These are phyloP conservation scores for Megaptera novaeangliae DNA, from an alignment of 2,113 vertebrate genomes.

Conservation along the genomic window DNA sequence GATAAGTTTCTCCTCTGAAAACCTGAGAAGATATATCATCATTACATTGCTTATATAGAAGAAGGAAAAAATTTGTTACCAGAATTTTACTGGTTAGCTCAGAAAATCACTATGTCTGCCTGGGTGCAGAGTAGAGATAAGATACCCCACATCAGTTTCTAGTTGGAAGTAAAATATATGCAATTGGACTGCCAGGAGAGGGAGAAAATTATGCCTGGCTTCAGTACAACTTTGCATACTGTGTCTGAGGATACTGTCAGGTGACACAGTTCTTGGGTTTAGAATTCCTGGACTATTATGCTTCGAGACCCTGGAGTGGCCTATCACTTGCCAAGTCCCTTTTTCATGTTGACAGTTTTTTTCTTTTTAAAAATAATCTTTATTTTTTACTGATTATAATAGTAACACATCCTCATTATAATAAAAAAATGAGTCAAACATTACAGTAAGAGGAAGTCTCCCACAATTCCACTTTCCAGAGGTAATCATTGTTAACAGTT, in stretches of 20 bases:
- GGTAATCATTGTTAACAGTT: not conserved
- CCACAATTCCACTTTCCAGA: not conserved
- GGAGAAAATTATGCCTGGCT: not conserved
- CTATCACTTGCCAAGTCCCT: not conserved
- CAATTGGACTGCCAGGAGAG: not conserved
- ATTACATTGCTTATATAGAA: not conserved
- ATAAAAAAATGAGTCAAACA: not conserved
- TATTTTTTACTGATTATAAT: not conserved
- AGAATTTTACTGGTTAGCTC: not conserved
- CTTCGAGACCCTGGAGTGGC: not conserved
- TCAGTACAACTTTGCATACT: not conserved
- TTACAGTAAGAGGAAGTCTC: not conserved
- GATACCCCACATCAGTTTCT: not conserved
- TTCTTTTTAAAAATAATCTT: not conserved
- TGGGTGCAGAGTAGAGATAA: not conserved
- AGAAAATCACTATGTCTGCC: not conserved
- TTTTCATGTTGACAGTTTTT: not conserved
- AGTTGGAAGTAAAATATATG: not conserved
- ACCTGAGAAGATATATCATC: not conserved
- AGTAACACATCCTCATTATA: not conserved
- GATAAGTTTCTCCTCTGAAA: not conserved
- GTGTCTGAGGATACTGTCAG: not conserved
- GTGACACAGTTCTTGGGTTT: not conserved
- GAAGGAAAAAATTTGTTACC: not conserved
- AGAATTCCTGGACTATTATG: not conserved